A percentile compares a stretch with the other conserved stretches of the same genome.
phyloP scores from a whole-genome alignment of 35 echinoderm and acorn worm genomes.

The Amphiura filiformis region DNA sequence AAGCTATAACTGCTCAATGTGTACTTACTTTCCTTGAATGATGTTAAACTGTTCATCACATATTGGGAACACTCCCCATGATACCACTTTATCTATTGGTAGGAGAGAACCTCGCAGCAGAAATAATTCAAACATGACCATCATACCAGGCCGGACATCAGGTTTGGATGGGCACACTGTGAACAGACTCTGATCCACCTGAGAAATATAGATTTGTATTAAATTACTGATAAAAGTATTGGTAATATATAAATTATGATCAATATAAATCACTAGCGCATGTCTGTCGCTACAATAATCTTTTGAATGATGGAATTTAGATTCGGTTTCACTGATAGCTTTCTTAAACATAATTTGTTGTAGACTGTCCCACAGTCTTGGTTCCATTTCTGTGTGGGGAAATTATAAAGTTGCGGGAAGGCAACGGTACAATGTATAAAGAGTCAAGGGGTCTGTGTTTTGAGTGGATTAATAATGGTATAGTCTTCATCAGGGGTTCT shows the following conservation, averaged over 20 bases:
- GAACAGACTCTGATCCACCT: slow-evolving; percentile 97
- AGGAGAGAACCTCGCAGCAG: slow-evolving; percentile 79
- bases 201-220: too few relatives aligned
- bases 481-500: too few relatives aligned
- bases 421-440: too few relatives aligned
- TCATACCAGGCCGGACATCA: slow-evolving; percentile 85
- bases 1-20: too few relatives aligned
- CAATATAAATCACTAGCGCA: not conserved
- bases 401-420: too few relatives aligned
- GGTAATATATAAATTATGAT: not conserved
- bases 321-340: not conserved
- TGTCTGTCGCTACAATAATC: not conserved
- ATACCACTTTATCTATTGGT: slow-evolving; percentile 92
- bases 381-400: too few relatives aligned
- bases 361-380: too few relatives aligned
- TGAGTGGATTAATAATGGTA: too few relatives aligned
- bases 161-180: slow-evolving; percentile 87
- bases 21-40: slow-evolving; percentile 86
- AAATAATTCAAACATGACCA: slow-evolving; percentile 91
- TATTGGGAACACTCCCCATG: slow-evolving; percentile 94
- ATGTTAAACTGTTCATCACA: slow-evolving; percentile 95
- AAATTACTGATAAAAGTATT: not conserved
- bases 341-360: too few relatives aligned
- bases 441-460: too few relatives aligned
- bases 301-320: not conserved